A percentile compares a stretch with the other conserved stretches of the same genome.
Conservation (phyloP, 2,797 vertebrate species). For the Acridotheres tristis region DNA sequence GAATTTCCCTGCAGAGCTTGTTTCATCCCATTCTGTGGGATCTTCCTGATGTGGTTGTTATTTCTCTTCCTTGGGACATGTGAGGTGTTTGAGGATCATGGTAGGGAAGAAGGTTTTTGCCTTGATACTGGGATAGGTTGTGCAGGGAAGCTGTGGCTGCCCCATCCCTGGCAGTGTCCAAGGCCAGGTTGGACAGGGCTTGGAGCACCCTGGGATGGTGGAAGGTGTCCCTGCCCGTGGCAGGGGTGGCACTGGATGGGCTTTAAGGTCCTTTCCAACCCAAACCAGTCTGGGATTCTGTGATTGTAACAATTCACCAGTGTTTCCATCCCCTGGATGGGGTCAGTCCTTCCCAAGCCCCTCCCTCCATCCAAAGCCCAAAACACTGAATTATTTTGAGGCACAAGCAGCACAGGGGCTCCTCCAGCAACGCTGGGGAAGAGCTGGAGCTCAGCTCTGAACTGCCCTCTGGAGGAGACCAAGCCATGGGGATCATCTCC, state of each 20-base stretch:
- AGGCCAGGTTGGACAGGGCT: accelerated
- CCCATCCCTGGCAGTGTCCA: not conserved
- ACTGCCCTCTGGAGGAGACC: constrained; percentile 50
- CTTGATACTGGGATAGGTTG: not conserved
- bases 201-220: accelerated
- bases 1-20: not conserved
- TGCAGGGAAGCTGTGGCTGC: not conserved
- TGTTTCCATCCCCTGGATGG: not conserved
- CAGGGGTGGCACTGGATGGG: not conserved
- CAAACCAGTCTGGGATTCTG: not conserved
- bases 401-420: not conserved
- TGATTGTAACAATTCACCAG: accelerated
- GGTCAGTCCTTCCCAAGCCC: not conserved
- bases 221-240: not conserved
- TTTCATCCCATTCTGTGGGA: not conserved
- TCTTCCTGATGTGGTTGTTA: accelerated
- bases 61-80: not conserved
- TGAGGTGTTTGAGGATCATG: not conserved
- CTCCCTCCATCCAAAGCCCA: not conserved
- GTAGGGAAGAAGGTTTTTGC: not conserved
- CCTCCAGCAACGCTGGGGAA: not conserved
- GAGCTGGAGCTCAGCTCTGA: constrained; percentile 31
- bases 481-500: not conserved
- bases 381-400: accelerated
- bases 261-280: not conserved